phyloP scores from a whole-genome alignment of 2,113 vertebrate species.

The Sander lucioperca region DNA sequence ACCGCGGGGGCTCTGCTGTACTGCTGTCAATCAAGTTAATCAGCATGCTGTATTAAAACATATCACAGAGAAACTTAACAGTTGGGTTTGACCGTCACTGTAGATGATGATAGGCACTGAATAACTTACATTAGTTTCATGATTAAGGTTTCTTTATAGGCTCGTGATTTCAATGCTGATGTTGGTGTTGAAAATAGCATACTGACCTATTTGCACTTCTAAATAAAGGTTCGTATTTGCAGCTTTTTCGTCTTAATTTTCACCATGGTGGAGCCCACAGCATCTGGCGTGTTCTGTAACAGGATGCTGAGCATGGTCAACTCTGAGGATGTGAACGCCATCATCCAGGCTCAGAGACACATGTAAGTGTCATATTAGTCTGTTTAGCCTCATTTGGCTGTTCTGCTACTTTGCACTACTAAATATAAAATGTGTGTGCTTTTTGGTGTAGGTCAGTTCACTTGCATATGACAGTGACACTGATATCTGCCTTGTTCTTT shows the following conservation, averaged over 20 bases:
- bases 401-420: not conserved
- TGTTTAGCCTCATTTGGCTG: not conserved
- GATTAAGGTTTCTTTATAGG: not conserved
- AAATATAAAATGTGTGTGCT: not conserved
- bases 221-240: constrained; percentile 9
- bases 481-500: not conserved
- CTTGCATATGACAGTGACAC: not conserved
- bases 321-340: constrained; percentile 94
- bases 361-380: constrained; percentile 86
- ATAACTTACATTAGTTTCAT: not conserved
- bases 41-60: not conserved
- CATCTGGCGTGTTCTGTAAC: constrained; percentile 92
- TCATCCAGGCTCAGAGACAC: constrained; percentile 97
- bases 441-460: not conserved
- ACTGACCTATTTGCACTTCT: not conserved
- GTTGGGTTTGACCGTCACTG: not conserved
- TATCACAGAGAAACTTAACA: not conserved
- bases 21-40: not conserved
- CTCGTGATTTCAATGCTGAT: not conserved
- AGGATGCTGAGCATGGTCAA: constrained; percentile 98
- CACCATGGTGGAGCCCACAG: constrained; percentile 89
- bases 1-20: not conserved
- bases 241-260: constrained; percentile 16
- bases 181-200: not conserved
- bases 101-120: not conserved